A percentile compares a stretch with the other conserved stretches of the same genome.
Evolutionary conservation across 1,140 invertebrate species (phyloP).

Genomic region (Bombus cullumanus): DNA sequence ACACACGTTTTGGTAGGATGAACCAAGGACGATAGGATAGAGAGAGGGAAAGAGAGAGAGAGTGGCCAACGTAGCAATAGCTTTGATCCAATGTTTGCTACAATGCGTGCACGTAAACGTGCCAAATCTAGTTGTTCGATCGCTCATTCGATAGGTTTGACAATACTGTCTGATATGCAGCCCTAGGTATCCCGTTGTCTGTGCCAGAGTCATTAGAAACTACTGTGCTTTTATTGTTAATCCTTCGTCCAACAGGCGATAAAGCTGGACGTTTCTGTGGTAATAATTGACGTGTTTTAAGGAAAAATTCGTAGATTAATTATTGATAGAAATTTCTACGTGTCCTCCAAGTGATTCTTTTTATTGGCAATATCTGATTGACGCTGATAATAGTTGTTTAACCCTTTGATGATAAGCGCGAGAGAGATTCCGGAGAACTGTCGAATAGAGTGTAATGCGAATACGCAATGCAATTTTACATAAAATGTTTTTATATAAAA

Average conservation of each 20-base stretch:
- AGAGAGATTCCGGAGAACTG: no score
- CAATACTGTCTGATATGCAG: conserved; percentile 31
- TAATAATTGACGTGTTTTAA: no score
- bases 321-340: no score
- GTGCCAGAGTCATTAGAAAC: conserved; percentile 34
- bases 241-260: background rate
- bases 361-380: no score
- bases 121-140: conserved; percentile 66
- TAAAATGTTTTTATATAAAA: no score
- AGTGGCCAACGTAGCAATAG: conserved; percentile 46
- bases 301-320: no score
- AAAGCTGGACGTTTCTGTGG: no score
- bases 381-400: no score
- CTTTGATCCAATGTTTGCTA: conserved; percentile 62
- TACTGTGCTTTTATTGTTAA: conserved; percentile 13
- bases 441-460: no score
- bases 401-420: no score
- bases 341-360: no score
- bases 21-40: conserved; percentile 55
- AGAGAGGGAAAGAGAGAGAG: background rate
- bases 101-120: conserved; percentile 60
- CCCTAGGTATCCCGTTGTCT: background rate
- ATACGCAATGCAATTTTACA: no score
- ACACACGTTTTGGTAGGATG: conserved; percentile 62
- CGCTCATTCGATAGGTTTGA: conserved; percentile 59